Evolutionary conservation across 1,140 invertebrate genomes (phyloP).

Genomic region (Diuraphis noxia): DNA sequence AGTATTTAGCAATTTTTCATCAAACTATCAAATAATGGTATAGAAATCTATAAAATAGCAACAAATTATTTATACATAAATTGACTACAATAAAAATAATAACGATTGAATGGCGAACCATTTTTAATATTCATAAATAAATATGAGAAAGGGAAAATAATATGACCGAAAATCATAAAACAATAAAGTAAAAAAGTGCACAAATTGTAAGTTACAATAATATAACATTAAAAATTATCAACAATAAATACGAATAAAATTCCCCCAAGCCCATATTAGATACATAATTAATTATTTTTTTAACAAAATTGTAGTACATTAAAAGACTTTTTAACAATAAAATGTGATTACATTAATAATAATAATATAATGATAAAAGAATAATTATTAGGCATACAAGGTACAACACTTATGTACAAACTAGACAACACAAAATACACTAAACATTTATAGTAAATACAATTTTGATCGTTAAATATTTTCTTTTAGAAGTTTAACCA

Average conservation of each 20-base stretch:
- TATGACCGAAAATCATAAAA: not conserved
- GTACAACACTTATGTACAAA: not conserved
- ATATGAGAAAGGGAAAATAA: not conserved
- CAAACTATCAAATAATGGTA: not conserved
- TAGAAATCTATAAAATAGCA: not conserved
- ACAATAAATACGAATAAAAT: conserved; percentile 17
- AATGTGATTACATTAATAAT: not conserved
- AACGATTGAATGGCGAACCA: not conserved
- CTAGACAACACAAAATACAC: conserved; percentile 18
- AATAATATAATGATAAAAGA: conserved; percentile 32
- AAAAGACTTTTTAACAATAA: conserved; percentile 20
- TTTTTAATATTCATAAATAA: not conserved
- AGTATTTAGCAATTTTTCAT: not conserved
- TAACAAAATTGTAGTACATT: conserved; percentile 13
- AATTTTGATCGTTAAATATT: conserved; percentile 32
- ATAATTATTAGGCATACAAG: not conserved
- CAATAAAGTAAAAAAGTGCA: conserved; percentile 21
- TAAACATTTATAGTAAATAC: not conserved
- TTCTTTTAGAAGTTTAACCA: conserved; percentile 9
- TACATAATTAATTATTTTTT: conserved; percentile 13
- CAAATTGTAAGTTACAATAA: conserved; percentile 16
- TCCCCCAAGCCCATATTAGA: not conserved
- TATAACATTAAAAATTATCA: conserved; percentile 22
- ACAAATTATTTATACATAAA: not conserved
- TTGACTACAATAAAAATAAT: not conserved